Conservation (phyloP, 2,113 vertebrate species). For the Ariopsis seemanni region DNA sequence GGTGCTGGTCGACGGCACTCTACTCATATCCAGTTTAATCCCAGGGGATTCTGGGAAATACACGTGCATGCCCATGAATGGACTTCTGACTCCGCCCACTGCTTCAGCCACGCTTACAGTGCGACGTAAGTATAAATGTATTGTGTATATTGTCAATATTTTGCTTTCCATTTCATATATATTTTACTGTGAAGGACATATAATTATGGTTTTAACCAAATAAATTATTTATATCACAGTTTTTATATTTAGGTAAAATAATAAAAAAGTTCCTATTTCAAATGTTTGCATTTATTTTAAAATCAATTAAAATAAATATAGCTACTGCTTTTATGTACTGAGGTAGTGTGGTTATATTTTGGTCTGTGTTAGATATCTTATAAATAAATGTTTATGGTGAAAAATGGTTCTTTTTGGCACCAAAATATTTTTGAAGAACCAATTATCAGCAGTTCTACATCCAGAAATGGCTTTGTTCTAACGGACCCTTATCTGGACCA, state of each 20-base stretch:
- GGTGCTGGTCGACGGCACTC: slow-evolving; percentile 89
- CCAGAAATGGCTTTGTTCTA: background rate
- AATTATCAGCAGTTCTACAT: background rate
- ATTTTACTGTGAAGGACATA: background rate
- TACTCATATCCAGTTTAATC: slow-evolving; percentile 76
- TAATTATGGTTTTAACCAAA: background rate
- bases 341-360: no score
- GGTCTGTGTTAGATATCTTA: background rate
- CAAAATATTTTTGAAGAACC: background rate
- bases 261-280: background rate
- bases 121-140: slow-evolving; percentile 78
- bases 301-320: background rate
- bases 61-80: slow-evolving; percentile 89
- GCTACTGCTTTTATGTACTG: no score
- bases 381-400: background rate
- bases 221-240: background rate
- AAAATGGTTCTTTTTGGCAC: background rate
- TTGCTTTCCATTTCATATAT: background rate
- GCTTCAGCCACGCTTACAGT: slow-evolving; percentile 87
- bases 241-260: background rate
- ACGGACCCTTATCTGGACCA: no score
- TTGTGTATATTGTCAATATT: background rate
- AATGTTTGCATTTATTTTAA: background rate
- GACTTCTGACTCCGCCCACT: slow-evolving; percentile 78
- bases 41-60: slow-evolving; percentile 87